These are phyloP conservation scores for Carpatolechia fugitivella DNA, from an alignment of 2,888 invertebrate species.

Conservation along the genomic window DNA sequence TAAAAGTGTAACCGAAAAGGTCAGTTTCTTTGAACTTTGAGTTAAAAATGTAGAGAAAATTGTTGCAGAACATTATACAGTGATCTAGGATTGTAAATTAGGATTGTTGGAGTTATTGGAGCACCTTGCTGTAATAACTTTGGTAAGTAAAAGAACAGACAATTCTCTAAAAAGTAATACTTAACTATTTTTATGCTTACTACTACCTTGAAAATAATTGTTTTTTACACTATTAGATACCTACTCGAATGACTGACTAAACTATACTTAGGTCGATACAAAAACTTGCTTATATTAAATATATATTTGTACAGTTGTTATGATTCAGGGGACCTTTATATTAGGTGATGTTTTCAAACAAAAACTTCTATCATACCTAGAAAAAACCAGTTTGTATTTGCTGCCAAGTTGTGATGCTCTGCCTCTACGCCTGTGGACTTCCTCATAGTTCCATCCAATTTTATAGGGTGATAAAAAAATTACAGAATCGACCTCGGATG, in stretches of 20 bases:
- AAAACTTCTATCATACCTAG: constrained; percentile 9
- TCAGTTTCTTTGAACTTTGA: constrained; percentile 21
- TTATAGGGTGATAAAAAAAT: constrained; percentile 8
- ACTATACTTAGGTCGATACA: too few species aligned
- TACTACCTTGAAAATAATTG: too few species aligned
- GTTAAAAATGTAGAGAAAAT: constrained; percentile 3
- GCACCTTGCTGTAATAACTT: background rate
- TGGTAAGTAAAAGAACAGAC: background rate
- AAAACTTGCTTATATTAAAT: too few species aligned
- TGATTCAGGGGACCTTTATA: background rate
- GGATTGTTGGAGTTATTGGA: background rate
- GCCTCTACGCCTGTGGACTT: background rate
- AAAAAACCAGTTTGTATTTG: constrained; percentile 15
- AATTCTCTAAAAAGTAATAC: too few species aligned
- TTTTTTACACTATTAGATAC: too few species aligned
- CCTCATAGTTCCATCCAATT: background rate
- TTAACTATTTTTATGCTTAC: too few species aligned
- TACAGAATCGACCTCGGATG: background rate
- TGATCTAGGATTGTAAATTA: background rate
- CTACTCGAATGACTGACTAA: too few species aligned
- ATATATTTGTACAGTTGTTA: too few species aligned
- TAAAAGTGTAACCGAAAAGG: constrained; percentile 23
- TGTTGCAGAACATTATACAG: background rate
- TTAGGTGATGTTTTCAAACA: constrained; percentile 15
- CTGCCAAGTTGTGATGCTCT: background rate